Conservation (phyloP, 2,888 invertebrate genomes). For the Julus scandinavius region DNA sequence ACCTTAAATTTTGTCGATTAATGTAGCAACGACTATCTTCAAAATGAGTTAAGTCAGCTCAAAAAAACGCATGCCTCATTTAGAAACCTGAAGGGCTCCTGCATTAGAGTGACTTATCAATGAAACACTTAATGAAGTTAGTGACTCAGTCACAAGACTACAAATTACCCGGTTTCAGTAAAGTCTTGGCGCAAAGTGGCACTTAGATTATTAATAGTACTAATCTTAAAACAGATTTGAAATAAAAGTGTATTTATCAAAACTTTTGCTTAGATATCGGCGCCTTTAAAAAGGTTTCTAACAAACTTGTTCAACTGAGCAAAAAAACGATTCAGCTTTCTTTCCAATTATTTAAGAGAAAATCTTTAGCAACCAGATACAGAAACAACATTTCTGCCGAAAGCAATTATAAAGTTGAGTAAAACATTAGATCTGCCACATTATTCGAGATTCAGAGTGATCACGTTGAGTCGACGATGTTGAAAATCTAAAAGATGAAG, state of each 20-base stretch:
- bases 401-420: conserved; percentile 18
- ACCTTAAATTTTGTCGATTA: neutral
- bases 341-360: conserved; percentile 37
- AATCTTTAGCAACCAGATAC: conserved; percentile 23
- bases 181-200: neutral
- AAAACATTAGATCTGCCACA: neutral
- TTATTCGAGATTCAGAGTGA: neutral
- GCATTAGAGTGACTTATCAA: neutral
- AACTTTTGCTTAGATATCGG: no score
- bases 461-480: neutral
- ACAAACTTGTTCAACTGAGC: neutral
- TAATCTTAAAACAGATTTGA: neutral
- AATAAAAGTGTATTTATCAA: no score
- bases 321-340: neutral
- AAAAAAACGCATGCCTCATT: neutral
- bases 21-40: neutral
- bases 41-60: neutral
- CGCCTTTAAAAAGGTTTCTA: neutral
- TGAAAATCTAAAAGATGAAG: neutral
- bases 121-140: no score
- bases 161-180: no score
- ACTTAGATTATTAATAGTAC: neutral
- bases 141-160: no score
- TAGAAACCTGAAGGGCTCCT: neutral
- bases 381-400: neutral